These are phyloP conservation scores for Tupaia chinensis DNA, from an alignment of 2,113 vertebrate species.

Conservation along the genomic window DNA sequence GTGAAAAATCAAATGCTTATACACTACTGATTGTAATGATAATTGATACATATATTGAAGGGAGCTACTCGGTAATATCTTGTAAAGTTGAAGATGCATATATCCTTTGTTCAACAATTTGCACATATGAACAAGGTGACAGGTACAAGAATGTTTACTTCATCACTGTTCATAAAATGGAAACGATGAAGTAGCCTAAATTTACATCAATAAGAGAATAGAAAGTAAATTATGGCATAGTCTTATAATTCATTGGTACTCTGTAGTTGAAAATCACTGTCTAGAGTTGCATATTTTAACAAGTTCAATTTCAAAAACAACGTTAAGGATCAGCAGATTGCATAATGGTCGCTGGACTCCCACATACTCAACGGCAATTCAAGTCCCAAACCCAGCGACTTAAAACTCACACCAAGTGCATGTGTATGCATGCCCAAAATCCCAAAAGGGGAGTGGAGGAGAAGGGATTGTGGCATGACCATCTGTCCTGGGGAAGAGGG, in stretches of 20 bases:
- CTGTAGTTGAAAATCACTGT: neutral
- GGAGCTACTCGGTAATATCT: neutral
- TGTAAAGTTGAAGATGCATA: neutral
- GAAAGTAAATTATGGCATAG: neutral
- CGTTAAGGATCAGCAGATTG: neutral
- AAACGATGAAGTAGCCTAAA: neutral
- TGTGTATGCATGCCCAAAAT: too few species aligned
- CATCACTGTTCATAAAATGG: neutral
- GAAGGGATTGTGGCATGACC: too few species aligned
- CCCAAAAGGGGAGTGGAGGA: too few species aligned
- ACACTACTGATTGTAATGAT: neutral
- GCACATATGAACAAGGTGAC: neutral
- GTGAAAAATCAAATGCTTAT: neutral
- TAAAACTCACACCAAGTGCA: too few species aligned
- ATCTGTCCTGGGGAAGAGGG: too few species aligned
- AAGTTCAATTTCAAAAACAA: neutral
- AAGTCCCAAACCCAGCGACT: too few species aligned
- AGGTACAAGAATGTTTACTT: neutral
- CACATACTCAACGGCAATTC: too few species aligned
- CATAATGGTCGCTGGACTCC: too few species aligned
- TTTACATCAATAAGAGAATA: neutral
- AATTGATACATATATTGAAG: neutral
- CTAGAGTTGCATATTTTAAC: neutral
- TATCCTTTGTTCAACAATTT: neutral
- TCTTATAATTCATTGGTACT: neutral